These are phyloP conservation scores for Netelia virgata DNA, from an alignment of 2,888 invertebrate genomes.

Conservation along the genomic window DNA sequence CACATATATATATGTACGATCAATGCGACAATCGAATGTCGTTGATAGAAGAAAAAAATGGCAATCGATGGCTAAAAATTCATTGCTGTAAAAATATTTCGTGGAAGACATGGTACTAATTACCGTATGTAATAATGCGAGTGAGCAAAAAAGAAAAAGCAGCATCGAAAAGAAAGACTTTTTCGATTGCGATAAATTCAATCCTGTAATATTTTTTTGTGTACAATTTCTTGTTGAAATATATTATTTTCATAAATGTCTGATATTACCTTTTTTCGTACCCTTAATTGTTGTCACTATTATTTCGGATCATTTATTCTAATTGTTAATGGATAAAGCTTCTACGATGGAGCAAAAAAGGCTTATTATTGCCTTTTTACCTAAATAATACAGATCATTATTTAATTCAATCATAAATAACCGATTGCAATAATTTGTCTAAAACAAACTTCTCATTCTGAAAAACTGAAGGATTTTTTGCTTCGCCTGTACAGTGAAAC, in stretches of 20 bases:
- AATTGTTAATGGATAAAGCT: too few relatives aligned
- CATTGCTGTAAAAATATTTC: conserved; percentile 45
- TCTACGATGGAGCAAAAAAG: too few relatives aligned
- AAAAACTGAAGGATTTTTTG: conserved; percentile 36
- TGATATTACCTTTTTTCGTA: conserved; percentile 21
- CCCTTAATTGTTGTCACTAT: not conserved
- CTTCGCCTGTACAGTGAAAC: conserved; percentile 44
- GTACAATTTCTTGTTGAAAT: conserved; percentile 75
- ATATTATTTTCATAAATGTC: conserved; percentile 73
- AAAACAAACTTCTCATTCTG: not conserved
- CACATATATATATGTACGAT: conserved; percentile 37
- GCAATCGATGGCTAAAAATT: conserved; percentile 53
- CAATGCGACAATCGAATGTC: conserved; percentile 56
- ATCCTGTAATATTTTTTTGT: conserved; percentile 74
- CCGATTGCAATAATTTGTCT: not conserved
- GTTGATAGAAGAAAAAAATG: conserved; percentile 26
- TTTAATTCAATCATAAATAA: not conserved
- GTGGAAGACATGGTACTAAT: conserved; percentile 57
- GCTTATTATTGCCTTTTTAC: too few relatives aligned
- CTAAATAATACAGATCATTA: not conserved
- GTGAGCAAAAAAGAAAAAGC: conserved; percentile 50
- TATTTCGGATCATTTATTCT: too few relatives aligned
- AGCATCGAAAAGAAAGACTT: conserved; percentile 66
- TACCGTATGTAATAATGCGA: conserved; percentile 52
- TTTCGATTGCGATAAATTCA: conserved; percentile 69